Conservation (phyloP, 2,888 invertebrate genomes). For the Drosophila borealis region DNA sequence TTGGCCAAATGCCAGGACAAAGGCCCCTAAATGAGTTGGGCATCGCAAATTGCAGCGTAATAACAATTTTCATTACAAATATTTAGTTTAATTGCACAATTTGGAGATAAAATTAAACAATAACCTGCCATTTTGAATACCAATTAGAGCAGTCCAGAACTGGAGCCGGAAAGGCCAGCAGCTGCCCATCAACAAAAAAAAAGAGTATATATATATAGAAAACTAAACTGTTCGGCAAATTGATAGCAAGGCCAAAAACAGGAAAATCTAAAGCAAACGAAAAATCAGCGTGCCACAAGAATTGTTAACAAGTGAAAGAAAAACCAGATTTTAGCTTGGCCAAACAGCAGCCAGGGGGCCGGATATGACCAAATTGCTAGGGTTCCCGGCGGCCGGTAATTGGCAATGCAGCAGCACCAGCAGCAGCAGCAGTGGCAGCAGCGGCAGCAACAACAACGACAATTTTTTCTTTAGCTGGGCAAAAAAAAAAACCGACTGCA, state of each 20-base stretch:
- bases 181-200: slow-evolving; percentile 17
- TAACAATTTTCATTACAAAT: slow-evolving; percentile 56
- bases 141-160: slow-evolving; percentile 42
- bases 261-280: slow-evolving; percentile 65
- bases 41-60: slow-evolving; percentile 35
- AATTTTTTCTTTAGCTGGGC: slow-evolving; percentile 52
- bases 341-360: slow-evolving; percentile 78
- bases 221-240: slow-evolving; percentile 42
- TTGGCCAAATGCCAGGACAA: slow-evolving; percentile 46
- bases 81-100: slow-evolving; percentile 59
- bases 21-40: neutral
- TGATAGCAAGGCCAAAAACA: slow-evolving; percentile 59
- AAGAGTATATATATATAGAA: slow-evolving; percentile 10
- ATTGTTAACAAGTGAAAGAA: slow-evolving; percentile 67
- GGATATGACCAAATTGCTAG: slow-evolving; percentile 84
- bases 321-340: slow-evolving; percentile 72
- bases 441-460: slow-evolving; percentile 46
- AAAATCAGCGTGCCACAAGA: slow-evolving; percentile 63
- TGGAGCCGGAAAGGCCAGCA: slow-evolving; percentile 10
- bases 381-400: slow-evolving; percentile 82
- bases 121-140: slow-evolving; percentile 53
- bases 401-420: slow-evolving; percentile 66
- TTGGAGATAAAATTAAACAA: slow-evolving; percentile 47
- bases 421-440: slow-evolving; percentile 15
- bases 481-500: slow-evolving; percentile 62